Evolutionary conservation across 1,140 invertebrate genomes (phyloP), one percentile per base, ranked within the genome.

Genomic region (Bombus picipes): DNA sequence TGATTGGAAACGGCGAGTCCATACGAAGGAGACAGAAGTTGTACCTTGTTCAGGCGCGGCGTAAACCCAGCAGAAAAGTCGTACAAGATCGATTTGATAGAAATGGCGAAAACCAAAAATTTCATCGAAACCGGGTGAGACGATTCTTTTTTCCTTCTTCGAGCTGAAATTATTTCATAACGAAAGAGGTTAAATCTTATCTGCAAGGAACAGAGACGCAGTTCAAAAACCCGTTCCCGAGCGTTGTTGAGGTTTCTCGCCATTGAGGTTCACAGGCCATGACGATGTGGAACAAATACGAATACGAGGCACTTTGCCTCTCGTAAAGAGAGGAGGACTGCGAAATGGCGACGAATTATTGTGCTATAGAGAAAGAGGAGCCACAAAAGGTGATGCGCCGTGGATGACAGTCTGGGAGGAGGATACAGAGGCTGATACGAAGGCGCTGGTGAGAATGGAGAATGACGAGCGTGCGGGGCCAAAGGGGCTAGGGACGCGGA

Each of bases 281-380:
- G 59, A 53, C 71, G 66, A 88, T 88, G 87, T 89, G 68, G 82
- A 62, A 78, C 87, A 88, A 80, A 85, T 68, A 73, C 65, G 47
- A 88, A 53, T 47, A 53, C 5, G n/a, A 88, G 59, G 47, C 53
- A 25, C 18, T 22, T 53, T 18, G 15, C 47, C 65, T 71, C 28
- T 39, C 59, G 59, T 32, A 39, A 53, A 47, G 47, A 59, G n/a
- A 28, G 62, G 34, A 66, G 57, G 37, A 80, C 75, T 25, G 83
- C 68, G 73, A 86, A 89, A 89, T 86, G 79, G 86, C 43, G 72
- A 75, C 71, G 73, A 89, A 88, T 88, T 85, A 88, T 88, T 85
- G 47, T 77, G 37, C 32, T 34, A 59, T 5, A 34, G 70, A 88
- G 70, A 65, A 89, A 89, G 47, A 83, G 43, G 53, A 81, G 78